Evolutionary conservation across 2,113 vertebrate species (phyloP), one percentile per base, ranked within the genome.

Genomic region (Arothron firmamentum): DNA sequence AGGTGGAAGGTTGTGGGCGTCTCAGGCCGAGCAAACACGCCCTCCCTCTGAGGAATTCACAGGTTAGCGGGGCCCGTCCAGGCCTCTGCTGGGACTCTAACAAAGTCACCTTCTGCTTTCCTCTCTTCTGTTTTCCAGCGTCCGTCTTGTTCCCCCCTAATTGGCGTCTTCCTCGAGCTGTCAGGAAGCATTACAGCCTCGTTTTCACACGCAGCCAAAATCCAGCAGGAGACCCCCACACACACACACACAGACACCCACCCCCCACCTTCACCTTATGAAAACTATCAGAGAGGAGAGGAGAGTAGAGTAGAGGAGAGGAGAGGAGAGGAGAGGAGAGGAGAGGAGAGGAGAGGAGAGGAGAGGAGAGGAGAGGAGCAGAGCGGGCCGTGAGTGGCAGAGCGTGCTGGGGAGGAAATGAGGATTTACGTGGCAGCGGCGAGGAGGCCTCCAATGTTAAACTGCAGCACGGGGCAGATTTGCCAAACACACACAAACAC

Each of bases 131-230:
- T 18, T 67, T 50, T n/a, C 51, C 62, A 53, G 19, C 58, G 41
- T 34, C 71, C n/a, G 4, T 64, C 54, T 53, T 63, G 45, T 83
- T 75, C 48, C 41, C 60, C 43, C 67, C 80, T 88, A 88, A 88
- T 85, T 84, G 82, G 78, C 74, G 47, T 80, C 67, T 86, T 89
- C 85, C 82, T 87, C 58, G 69, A 72, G 61, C 82, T 87, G 87
- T 88, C 85, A 83, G 73, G 66, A 77, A 28, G 58, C 72, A 76
- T 88, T 85, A 82, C 42, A 42, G 65, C 52, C 62, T 67, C 57
- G 66, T 82, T 61, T 84, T 82, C 70, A 80, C 80, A 70, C 67
- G 46, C 68, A 52, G 70, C 75, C 77, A 74, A 79, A 75, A 65
- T 86, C 70, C 86, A 84, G 78, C 80, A 75, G 85, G 83, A 85